phyloP scores from a whole-genome alignment of 2,113 vertebrate genomes.

The Thomomys bottae region DNA sequence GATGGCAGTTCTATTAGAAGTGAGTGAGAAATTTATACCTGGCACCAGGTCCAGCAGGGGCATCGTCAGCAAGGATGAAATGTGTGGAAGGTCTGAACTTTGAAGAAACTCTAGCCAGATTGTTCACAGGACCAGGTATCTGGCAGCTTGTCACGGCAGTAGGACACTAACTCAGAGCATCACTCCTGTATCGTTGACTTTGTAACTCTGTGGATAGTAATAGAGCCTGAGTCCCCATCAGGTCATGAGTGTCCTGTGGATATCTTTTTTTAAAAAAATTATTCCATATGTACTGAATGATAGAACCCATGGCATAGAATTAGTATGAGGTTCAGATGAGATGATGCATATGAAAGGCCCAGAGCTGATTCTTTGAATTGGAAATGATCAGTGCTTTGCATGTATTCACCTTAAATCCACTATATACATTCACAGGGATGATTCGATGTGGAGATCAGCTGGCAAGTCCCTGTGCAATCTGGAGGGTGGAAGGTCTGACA shows the following conservation, averaged over 20 bases:
- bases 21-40: background rate
- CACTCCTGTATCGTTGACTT: too few species aligned
- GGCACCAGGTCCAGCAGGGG: background rate
- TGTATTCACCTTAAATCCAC: background rate
- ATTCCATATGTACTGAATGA: background rate
- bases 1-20: background rate
- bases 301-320: background rate
- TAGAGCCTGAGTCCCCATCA: background rate
- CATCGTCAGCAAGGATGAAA: background rate
- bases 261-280: background rate
- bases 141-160: background rate
- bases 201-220: background rate
- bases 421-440: background rate
- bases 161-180: background rate
- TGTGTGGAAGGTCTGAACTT: background rate
- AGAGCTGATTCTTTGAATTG: background rate
- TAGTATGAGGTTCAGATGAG: background rate
- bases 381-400: background rate
- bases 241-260: background rate
- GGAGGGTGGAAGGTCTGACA: background rate
- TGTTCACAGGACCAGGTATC: background rate
- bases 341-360: background rate
- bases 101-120: background rate
- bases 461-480: background rate
- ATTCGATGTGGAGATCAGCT: background rate